These are phyloP conservation scores for Drosophila lutescens DNA, from an alignment of 2,888 invertebrate genomes.

Conservation along the genomic window DNA sequence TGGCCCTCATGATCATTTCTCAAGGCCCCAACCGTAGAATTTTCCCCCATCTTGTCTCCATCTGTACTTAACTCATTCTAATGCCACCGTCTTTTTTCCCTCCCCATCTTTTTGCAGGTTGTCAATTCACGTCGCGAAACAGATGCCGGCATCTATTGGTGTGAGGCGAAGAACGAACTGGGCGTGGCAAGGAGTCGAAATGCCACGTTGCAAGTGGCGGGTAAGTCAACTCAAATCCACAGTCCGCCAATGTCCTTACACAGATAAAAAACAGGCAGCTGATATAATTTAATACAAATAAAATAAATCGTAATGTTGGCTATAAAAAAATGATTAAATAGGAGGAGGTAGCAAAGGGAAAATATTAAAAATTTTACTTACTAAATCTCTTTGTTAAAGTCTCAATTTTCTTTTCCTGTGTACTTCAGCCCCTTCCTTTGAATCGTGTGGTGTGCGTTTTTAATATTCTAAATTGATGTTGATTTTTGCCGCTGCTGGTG, in stretches of 20 bases:
- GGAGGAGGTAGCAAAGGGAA: too few species aligned
- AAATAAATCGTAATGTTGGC: too few species aligned
- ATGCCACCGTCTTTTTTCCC: conserved; percentile 39
- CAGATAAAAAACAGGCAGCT: neutral
- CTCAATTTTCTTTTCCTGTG: neutral
- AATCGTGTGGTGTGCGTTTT: conserved; percentile 63
- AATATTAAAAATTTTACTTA: too few species aligned
- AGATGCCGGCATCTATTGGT: conserved; percentile 93
- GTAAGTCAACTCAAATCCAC: conserved; percentile 85
- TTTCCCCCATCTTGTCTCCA: conserved; percentile 21
- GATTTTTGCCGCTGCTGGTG: conserved; percentile 59
- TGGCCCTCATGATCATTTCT: conserved; percentile 20
- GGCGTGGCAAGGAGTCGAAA: conserved; percentile 93
- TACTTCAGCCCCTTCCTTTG: neutral
- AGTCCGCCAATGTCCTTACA: conserved; percentile 13
- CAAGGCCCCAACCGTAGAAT: neutral
- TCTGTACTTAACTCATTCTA: conserved; percentile 19
- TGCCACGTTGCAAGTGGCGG: conserved; percentile 93
- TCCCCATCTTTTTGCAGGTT: conserved; percentile 84
- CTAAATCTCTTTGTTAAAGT: too few species aligned
- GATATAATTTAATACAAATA: too few species aligned
- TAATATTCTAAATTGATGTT: conserved; percentile 77
- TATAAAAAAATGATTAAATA: neutral
- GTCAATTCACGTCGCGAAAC: conserved; percentile 91
- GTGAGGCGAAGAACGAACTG: conserved; percentile 92